phyloP scores from a whole-genome alignment of 2,797 vertebrate species.

The Philypnodon macrostomus region DNA sequence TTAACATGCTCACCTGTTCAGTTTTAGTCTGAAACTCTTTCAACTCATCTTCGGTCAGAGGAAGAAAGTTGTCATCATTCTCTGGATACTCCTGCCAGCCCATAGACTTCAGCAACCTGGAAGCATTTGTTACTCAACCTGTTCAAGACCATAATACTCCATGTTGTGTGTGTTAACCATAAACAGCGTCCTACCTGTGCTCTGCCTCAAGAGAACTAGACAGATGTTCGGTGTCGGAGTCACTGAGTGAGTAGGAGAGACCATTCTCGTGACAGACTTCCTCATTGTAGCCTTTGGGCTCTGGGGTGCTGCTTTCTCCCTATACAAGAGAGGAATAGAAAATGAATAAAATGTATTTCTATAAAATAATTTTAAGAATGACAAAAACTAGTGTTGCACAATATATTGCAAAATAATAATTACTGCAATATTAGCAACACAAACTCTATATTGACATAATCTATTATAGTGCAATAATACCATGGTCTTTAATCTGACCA shows the following conservation, averaged over 20 bases:
- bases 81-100: slow-evolving; percentile 99
- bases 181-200: slow-evolving; percentile 81
- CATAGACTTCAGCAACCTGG: slow-evolving; percentile 96
- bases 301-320: slow-evolving; percentile 89
- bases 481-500: too few species aligned
- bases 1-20: slow-evolving; percentile 83
- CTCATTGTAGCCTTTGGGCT: slow-evolving; percentile 91
- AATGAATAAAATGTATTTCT: too few species aligned
- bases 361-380: too few species aligned
- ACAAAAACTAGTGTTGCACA: too few species aligned
- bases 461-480: too few species aligned
- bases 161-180: background rate
- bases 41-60: slow-evolving; percentile 96
- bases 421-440: too few species aligned
- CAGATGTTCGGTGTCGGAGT: slow-evolving; percentile 88
- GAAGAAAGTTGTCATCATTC: slow-evolving; percentile 97
- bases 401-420: too few species aligned
- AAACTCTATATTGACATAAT: too few species aligned
- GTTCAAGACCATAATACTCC: too few species aligned
- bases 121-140: slow-evolving; percentile 2
- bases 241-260: slow-evolving; percentile 87
- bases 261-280: slow-evolving; percentile 91
- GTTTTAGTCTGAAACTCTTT: slow-evolving; percentile 97
- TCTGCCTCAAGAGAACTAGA: slow-evolving; percentile 98
- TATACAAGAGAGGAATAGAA: slow-evolving; percentile 38